Percentiles rank a stretch among this genome's conserved stretches.
These are phyloP conservation scores for Willisornis vidua DNA, from an alignment of 2,113 vertebrate species.

Conservation along the genomic window DNA sequence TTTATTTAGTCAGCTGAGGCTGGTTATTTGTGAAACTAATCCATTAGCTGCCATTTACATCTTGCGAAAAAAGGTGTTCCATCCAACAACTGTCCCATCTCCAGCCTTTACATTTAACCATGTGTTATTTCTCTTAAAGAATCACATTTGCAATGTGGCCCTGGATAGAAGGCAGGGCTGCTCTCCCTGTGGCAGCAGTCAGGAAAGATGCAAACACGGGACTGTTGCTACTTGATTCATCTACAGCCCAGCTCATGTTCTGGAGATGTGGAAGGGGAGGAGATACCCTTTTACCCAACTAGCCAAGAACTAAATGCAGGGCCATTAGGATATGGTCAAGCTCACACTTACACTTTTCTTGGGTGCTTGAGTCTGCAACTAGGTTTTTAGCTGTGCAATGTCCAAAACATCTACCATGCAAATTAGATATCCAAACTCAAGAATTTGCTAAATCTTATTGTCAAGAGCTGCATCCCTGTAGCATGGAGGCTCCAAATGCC, in stretches of 20 bases:
- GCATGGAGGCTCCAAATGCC: not conserved
- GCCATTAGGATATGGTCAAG: not conserved
- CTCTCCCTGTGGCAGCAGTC: not conserved
- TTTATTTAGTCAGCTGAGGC: not conserved
- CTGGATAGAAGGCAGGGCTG: not conserved
- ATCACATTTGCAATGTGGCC: not conserved
- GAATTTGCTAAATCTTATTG: not conserved
- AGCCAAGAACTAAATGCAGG: not conserved
- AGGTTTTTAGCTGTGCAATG: not conserved
- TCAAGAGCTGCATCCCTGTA: not conserved
- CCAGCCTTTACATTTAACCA: not conserved
- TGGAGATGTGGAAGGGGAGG: not conserved
- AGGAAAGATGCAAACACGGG: not conserved
- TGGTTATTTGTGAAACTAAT: not conserved
- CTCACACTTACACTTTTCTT: not conserved
- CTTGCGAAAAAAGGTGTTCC: not conserved
- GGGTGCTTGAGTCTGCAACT: not conserved
- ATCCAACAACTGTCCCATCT: not conserved
- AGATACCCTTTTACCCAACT: not conserved
- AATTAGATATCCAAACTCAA: not conserved
- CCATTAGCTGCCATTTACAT: not conserved
- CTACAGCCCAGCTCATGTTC: not conserved
- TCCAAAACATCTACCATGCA: not conserved
- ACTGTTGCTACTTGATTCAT: not conserved
- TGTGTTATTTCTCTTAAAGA: not conserved